These are phyloP conservation scores for Enteromius mattozi DNA, from an alignment of 2,797 vertebrate genomes.

Conservation along the genomic window DNA sequence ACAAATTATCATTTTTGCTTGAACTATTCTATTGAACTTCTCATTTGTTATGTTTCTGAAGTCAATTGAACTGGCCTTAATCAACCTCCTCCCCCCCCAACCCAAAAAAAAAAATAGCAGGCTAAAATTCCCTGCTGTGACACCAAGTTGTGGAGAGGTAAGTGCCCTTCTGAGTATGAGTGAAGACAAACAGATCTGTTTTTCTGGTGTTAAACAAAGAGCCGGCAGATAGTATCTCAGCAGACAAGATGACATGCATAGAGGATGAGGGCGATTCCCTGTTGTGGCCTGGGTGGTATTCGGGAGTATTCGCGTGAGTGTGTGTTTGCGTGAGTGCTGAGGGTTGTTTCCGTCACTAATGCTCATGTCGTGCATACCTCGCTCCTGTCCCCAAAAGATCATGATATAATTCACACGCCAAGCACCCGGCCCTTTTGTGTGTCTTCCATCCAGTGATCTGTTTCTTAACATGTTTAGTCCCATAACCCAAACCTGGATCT, in stretches of 20 bases:
- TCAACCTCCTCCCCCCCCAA: background rate
- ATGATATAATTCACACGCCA: conserved; percentile 35
- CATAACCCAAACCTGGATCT: conserved; percentile 32
- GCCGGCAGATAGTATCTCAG: conserved; percentile 45
- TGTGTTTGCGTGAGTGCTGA: conserved; percentile 9
- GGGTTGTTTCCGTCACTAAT: conserved; percentile 17
- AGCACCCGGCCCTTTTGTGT: conserved; percentile 24
- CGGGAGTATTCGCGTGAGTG: background rate
- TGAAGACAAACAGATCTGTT: conserved; percentile 49
- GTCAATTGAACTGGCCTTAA: background rate
- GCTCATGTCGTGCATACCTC: conserved; percentile 12
- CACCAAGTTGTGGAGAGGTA: conserved; percentile 44
- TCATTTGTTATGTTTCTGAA: background rate
- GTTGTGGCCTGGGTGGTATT: conserved; percentile 28
- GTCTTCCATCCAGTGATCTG: conserved; percentile 11
- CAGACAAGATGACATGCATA: conserved; percentile 42
- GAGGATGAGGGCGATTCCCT: conserved; percentile 48
- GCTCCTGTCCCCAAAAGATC: conserved; percentile 17
- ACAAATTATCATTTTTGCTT: background rate
- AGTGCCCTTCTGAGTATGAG: conserved; percentile 31
- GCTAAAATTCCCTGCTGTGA: conserved; percentile 40
- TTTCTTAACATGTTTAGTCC: background rate
- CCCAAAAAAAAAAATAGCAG: background rate
- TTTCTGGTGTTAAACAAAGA: conserved; percentile 56
- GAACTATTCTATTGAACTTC: background rate